These are phyloP conservation scores for Drosophila subpulchrella DNA, from an alignment of 1,140 invertebrate genomes.

Conservation along the genomic window DNA sequence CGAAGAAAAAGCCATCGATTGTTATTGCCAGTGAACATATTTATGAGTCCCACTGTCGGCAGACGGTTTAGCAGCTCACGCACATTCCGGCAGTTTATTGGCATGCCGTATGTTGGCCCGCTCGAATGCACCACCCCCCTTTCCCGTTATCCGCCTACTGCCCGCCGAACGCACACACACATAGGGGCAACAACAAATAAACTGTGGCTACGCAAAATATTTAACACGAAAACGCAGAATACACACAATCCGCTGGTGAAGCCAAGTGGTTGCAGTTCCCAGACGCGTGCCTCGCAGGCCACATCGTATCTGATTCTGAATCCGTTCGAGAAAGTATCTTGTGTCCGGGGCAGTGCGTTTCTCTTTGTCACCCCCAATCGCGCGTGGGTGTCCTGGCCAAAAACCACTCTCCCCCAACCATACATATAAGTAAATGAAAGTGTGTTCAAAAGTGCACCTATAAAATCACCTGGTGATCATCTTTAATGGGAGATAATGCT, in stretches of 20 bases:
- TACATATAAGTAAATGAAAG: background rate
- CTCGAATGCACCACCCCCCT: slow-evolving; percentile 30
- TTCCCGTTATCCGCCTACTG: background rate
- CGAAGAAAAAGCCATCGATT: slow-evolving; percentile 13
- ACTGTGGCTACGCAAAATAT: slow-evolving; percentile 74
- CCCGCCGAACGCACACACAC: slow-evolving; percentile 7
- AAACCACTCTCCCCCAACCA: no score
- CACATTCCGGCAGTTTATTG: slow-evolving; percentile 74
- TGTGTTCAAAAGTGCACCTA: slow-evolving; percentile 13
- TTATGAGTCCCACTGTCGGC: slow-evolving; percentile 33
- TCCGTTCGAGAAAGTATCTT: slow-evolving; percentile 35
- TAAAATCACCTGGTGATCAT: slow-evolving; percentile 39
- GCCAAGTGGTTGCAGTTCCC: slow-evolving; percentile 76
- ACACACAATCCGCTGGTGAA: slow-evolving; percentile 50
- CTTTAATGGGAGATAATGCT: slow-evolving; percentile 40
- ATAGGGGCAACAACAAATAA: slow-evolving; percentile 64
- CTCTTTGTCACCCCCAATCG: slow-evolving; percentile 17
- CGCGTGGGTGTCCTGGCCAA: slow-evolving; percentile 16
- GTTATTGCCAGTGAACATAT: slow-evolving; percentile 24
- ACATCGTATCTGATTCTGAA: slow-evolving; percentile 63
- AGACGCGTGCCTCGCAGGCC: slow-evolving; percentile 74
- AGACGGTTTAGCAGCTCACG: slow-evolving; percentile 62
- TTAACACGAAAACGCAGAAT: slow-evolving; percentile 71
- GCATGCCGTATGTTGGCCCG: slow-evolving; percentile 54
- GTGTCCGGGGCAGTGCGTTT: slow-evolving; percentile 18